A percentile compares a stretch with the other conserved stretches of the same genome.
phyloP scores from a whole-genome alignment of 1,140 invertebrate species.

The Drosophila pseudoananassae region DNA sequence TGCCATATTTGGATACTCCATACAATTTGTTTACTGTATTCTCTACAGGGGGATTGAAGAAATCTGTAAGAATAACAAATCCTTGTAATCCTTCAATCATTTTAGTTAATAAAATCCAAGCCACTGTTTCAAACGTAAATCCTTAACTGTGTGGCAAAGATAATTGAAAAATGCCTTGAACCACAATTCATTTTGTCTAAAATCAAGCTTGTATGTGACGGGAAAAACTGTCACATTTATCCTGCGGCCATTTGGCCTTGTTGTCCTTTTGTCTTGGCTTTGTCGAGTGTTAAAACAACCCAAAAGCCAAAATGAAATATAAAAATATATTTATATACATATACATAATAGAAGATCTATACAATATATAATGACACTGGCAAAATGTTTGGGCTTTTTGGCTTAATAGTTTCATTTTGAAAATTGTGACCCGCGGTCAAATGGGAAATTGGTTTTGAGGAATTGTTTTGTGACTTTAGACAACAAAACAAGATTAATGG shows the following conservation, averaged over 20 bases:
- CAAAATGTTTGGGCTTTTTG: background rate
- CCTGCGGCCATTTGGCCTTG: background rate
- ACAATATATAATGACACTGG: too few relatives aligned
- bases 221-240: background rate
- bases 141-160: background rate
- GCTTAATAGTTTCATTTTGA: conserved; percentile 34
- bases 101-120: too few relatives aligned
- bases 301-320: conserved; percentile 1
- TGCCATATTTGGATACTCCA: too few relatives aligned
- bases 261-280: background rate
- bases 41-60: too few relatives aligned
- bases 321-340: conserved; percentile 8
- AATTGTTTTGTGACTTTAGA: background rate
- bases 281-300: conserved; percentile 11
- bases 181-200: background rate
- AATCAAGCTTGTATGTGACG: background rate
- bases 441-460: conserved; percentile 41
- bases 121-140: background rate
- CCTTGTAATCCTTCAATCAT: too few relatives aligned
- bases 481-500: conserved; percentile 23
- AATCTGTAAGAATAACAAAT: too few relatives aligned
- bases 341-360: background rate
- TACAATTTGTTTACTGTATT: too few relatives aligned
- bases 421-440: conserved; percentile 50
- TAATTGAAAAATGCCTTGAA: background rate